Conservation (phyloP, 2,113 vertebrate species). For the Pangasianodon gigas region DNA sequence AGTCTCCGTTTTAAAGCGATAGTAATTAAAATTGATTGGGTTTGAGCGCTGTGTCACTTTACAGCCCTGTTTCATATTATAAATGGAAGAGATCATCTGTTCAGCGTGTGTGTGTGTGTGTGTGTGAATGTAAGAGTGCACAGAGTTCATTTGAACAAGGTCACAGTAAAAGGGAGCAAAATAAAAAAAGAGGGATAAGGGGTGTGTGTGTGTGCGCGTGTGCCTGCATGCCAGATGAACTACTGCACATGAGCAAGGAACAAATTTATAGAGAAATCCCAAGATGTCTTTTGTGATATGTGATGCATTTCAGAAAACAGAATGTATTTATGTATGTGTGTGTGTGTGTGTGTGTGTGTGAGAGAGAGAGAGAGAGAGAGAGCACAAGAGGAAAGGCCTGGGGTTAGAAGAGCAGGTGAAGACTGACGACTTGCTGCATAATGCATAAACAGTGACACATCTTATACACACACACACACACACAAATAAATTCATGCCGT, state of each 20-base stretch:
- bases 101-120: background rate
- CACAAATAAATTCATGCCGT: background rate
- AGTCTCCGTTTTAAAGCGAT: background rate
- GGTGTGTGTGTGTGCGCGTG: background rate
- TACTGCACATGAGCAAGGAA: background rate
- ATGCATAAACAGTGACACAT: background rate
- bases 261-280: background rate
- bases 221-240: background rate
- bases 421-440: conserved; percentile 8
- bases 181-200: background rate
- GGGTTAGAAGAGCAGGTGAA: conserved; percentile 1
- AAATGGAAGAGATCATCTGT: conserved; percentile 3
- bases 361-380: background rate
- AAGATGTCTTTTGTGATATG: background rate
- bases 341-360: background rate
- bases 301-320: background rate
- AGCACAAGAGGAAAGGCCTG: background rate
- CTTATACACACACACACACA: conserved; percentile 18
- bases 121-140: background rate
- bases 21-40: conserved; percentile 13
- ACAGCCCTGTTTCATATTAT: conserved; percentile 4
- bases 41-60: background rate
- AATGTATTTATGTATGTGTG: background rate
- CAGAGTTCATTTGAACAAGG: background rate
- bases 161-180: background rate